Base-by-base conservation (phyloP, 2,797 vertebrate species). In the Phyllotis vaccarum region DNA sequence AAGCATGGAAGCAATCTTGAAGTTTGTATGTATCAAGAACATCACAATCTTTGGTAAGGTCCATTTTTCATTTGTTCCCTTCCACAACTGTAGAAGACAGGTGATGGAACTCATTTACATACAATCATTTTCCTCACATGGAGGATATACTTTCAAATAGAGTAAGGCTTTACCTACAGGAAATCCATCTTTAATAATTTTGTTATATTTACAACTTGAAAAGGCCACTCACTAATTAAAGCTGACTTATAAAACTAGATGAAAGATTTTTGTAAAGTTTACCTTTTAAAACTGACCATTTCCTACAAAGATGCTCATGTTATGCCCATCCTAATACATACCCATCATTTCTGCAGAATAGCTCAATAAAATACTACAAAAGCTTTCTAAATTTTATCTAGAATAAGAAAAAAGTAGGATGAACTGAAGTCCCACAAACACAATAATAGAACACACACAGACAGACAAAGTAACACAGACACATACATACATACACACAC, bases 1-100 rank as follows among this genome's bases (percentile, higher is more conserved):
- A 70, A 93, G 96, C 94, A 93, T 70, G 81, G 97, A 98, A 97
- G 90, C 86, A 89, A 96, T 97, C 96, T 97, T 81, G 78, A 95
- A 81, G 86, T 86, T 95, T 95, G 70, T 7, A 46, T 1, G 8
- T 95, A 92, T 85, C 76, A 93, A 93, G 93, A 97, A 52, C 96
- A 91, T 97, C 97, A 98, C 89, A 93, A 19, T 96, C 89, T 93
- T 98, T 96, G 89, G 5, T 82, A 62, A 91, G 93, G 80, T 97
- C 94, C 93, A 11, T 96, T 97, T 92, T 93, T 97, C 95, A 93
- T 0, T 0, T 97, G 97, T 87, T 97, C 86, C 86, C 24, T 78
- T 95, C 91, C 74, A 10, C 1, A n/a, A 74, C 89, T 96, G 72
- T 97, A 94, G 97, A 97, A 97, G 88, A 86, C 27, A 94, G 56